phyloP scores from a whole-genome alignment of 2,113 vertebrate genomes.

The Gorsachius goisagi region DNA sequence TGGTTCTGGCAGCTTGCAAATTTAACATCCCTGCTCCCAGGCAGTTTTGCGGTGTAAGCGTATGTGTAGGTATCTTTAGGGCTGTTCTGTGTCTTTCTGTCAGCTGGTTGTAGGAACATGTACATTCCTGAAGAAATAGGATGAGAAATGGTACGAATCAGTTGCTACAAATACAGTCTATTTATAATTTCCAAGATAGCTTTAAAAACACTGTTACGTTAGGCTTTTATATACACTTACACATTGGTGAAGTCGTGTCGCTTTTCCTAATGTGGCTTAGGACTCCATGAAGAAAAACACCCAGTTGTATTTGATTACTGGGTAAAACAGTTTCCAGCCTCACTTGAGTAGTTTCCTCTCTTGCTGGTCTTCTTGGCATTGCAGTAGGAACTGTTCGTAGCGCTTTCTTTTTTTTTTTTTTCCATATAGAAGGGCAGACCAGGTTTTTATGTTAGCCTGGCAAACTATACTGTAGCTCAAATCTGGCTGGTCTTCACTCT shows the following conservation, averaged over 20 bases:
- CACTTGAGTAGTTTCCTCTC: neutral
- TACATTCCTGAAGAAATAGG: neutral
- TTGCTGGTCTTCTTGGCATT: neutral
- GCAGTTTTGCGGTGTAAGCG: neutral
- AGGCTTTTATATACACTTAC: neutral
- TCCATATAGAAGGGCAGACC: neutral
- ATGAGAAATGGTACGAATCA: neutral
- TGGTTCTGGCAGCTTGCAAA: fast-evolving
- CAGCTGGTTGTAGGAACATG: neutral
- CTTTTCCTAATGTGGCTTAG: neutral
- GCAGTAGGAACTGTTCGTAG: neutral
- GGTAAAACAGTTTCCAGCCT: neutral
- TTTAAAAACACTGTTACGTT: neutral
- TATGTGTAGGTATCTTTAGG: neutral
- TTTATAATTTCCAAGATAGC: neutral
- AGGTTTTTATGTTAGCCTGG: neutral
- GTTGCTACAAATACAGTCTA: neutral
- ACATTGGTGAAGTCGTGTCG: neutral
- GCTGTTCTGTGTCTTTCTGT: neutral
- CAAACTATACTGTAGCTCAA: neutral
- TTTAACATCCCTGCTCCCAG: neutral
- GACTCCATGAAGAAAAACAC: neutral
- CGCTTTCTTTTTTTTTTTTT: neutral
- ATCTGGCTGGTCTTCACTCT: neutral
- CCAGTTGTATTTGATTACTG: neutral